Percentiles rank a stretch among this genome's conserved stretches.
Evolutionary conservation across 2,797 vertebrate genomes (phyloP).

Genomic region (Acipenser oxyrinchus): DNA sequence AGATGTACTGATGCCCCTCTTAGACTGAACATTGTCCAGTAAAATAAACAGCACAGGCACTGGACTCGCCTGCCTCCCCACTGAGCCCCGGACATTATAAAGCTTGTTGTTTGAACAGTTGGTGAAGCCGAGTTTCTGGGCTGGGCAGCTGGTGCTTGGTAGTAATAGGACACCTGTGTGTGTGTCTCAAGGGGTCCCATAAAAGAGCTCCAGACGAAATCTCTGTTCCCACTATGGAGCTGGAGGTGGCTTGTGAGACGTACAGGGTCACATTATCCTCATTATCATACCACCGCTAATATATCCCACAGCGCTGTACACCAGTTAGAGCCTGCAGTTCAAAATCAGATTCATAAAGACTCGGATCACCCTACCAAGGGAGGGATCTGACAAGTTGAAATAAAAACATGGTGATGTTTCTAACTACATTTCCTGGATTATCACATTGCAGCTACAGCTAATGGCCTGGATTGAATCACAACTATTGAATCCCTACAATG

Average conservation of each 20-base stretch:
- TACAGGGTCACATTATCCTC: constrained; percentile 6
- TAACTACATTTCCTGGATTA: too few relatives aligned
- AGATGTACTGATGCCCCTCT: constrained; percentile 9
- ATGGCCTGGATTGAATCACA: too few relatives aligned
- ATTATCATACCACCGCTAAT: too few relatives aligned
- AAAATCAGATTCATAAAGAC: too few relatives aligned
- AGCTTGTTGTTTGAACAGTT: constrained; percentile 16
- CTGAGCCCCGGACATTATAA: neutral
- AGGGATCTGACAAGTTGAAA: too few relatives aligned
- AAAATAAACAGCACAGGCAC: constrained; percentile 4
- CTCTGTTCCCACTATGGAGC: neutral
- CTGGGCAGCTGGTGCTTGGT: constrained; percentile 12
- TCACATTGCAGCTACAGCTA: too few relatives aligned
- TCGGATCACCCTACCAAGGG: too few relatives aligned
- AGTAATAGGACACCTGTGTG: constrained; percentile 2
- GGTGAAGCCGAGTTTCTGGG: constrained; percentile 7
- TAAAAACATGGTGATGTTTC: too few relatives aligned
- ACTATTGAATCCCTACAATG: too few relatives aligned
- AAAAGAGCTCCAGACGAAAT: neutral
- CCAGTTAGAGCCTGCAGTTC: too few relatives aligned
- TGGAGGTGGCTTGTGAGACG: constrained; percentile 3
- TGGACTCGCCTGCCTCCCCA: neutral
- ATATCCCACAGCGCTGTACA: too few relatives aligned
- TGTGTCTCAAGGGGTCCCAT: neutral
- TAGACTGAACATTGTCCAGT: constrained; percentile 3